phyloP scores from a whole-genome alignment of 1,140 invertebrate species.

The Papilio polyxenes region DNA sequence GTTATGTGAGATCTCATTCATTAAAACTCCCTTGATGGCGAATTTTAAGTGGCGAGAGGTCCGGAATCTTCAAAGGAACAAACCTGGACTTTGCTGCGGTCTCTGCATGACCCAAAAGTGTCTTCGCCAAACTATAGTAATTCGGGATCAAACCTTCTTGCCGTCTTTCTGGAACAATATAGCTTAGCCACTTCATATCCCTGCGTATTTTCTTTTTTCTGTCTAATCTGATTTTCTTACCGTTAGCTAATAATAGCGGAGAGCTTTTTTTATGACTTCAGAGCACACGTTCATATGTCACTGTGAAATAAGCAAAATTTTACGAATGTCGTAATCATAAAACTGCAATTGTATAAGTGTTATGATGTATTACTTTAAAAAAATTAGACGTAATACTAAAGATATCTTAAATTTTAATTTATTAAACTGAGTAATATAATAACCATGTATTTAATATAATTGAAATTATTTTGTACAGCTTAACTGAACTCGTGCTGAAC shows the following conservation, averaged over 20 bases:
- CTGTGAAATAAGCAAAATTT: background rate
- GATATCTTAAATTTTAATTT: background rate
- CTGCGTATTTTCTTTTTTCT: background rate
- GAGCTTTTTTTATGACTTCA: slow-evolving; percentile 17
- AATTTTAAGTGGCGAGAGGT: background rate
- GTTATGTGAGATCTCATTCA: background rate
- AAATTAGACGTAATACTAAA: background rate
- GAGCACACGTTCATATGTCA: background rate
- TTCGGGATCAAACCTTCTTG: background rate
- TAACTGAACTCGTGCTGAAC: too few relatives aligned
- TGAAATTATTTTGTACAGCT: too few relatives aligned
- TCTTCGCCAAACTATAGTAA: too few relatives aligned
- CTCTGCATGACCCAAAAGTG: too few relatives aligned
- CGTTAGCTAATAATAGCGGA: background rate
- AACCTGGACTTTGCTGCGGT: too few relatives aligned
- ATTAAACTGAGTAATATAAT: background rate
- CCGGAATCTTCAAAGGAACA: too few relatives aligned
- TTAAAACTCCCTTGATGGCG: too few relatives aligned
- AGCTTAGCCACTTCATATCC: background rate
- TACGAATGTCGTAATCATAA: slow-evolving; percentile 4
- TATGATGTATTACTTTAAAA: background rate
- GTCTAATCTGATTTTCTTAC: background rate
- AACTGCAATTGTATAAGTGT: background rate
- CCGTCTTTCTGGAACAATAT: background rate
- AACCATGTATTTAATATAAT: background rate